Conservation (phyloP, 2,888 invertebrate genomes). For the Phasia obesa region DNA sequence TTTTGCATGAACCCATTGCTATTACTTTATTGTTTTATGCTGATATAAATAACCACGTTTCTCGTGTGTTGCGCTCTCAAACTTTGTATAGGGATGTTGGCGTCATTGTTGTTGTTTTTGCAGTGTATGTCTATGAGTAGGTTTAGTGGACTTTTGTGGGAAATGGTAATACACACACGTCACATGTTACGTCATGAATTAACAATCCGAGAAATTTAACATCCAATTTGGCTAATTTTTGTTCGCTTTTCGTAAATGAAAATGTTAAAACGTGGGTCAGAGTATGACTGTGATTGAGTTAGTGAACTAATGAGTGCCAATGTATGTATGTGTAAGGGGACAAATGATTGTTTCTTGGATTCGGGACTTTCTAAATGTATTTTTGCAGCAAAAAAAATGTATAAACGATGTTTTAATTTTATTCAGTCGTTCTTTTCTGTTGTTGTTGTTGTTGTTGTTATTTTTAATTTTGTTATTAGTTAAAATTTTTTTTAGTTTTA, state of each 20-base stretch:
- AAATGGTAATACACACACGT: not conserved
- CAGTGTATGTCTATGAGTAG: conserved; percentile 40
- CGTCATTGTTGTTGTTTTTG: not conserved
- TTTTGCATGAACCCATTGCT: conserved; percentile 40
- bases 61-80: conserved; percentile 41
- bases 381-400: not conserved
- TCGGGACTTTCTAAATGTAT: conserved; percentile 18
- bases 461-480: conserved; percentile 18
- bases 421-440: conserved; percentile 4
- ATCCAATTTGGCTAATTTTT: conserved; percentile 66
- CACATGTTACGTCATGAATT: conserved; percentile 28
- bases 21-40: conserved; percentile 28
- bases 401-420: conserved; percentile 18
- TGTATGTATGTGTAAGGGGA: not conserved
- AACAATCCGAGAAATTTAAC: conserved; percentile 53
- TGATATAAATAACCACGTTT: conserved; percentile 38
- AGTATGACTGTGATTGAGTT: conserved; percentile 37
- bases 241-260: conserved; percentile 33
- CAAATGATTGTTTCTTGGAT: conserved; percentile 18
- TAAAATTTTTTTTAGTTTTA: conserved; percentile 44
- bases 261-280: conserved; percentile 38
- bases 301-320: conserved; percentile 37
- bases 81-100: conserved; percentile 13
- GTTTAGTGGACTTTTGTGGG: not conserved
- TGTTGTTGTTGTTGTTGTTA: not conserved